A percentile compares a stretch with the other conserved stretches of the same genome.
These are phyloP conservation scores for Lobophora halterata DNA, from an alignment of 2,888 invertebrate species.

Conservation along the genomic window DNA sequence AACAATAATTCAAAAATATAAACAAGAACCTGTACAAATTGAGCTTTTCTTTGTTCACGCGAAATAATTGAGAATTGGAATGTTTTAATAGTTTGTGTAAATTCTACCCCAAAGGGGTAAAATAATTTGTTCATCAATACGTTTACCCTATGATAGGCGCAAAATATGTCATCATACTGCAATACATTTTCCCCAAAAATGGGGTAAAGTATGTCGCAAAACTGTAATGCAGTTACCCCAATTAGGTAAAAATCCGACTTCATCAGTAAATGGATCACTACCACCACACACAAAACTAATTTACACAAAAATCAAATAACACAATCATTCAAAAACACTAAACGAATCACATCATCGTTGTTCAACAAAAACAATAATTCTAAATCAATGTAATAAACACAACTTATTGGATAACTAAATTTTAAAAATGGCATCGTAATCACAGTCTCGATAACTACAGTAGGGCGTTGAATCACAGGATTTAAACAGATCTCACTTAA, in stretches of 20 bases:
- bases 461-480: conserved; percentile 72
- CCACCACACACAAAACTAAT: conserved; percentile 32
- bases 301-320: conserved; percentile 41
- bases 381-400: conserved; percentile 55
- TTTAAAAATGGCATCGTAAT: conserved; percentile 68
- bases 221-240: conserved; percentile 1
- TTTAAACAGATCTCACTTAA: conserved; percentile 60
- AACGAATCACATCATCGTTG: conserved; percentile 28
- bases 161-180: not conserved
- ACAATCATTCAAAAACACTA: conserved; percentile 35
- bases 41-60: not conserved
- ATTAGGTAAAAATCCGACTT: not conserved
- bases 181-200: conserved; percentile 3
- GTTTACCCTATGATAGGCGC: conserved; percentile 2
- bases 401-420: conserved; percentile 51
- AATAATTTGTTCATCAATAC: not conserved
- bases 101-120: not conserved
- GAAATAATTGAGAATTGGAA: not conserved
- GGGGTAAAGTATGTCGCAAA: too few relatives aligned
- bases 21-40: not conserved
- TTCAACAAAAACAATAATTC: conserved; percentile 45
- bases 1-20: too few relatives aligned
- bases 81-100: not conserved
- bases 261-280: conserved; percentile 29
- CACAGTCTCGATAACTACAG: conserved; percentile 62